These are phyloP conservation scores for Drosophila paulistorum DNA, from an alignment of 1,140 invertebrate species.

Conservation along the genomic window DNA sequence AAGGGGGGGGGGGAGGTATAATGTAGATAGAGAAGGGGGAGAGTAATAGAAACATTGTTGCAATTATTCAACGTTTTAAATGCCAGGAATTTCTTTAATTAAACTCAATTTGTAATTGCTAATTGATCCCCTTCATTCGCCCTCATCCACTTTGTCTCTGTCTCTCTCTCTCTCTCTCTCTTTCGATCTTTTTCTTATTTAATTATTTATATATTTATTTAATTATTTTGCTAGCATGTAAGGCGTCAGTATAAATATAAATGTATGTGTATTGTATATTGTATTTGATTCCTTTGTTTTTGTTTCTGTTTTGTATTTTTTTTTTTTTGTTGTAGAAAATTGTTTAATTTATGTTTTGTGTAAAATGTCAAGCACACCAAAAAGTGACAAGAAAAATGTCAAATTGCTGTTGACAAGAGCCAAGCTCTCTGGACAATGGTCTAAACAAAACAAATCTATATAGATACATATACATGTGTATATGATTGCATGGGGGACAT, in stretches of 20 bases:
- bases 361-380: conserved; percentile 69
- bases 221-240: conserved; percentile 49
- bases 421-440: conserved; percentile 55
- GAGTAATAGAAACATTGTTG: neutral
- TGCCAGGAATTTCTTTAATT: conserved; percentile 69
- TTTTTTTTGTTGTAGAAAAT: conserved; percentile 30
- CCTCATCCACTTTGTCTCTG: neutral
- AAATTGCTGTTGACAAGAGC: conserved; percentile 69
- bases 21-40: neutral
- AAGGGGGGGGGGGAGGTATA: conserved; percentile 5
- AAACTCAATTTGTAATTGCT: conserved; percentile 61
- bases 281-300: conserved; percentile 3
- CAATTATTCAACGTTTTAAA: conserved; percentile 26
- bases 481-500: conserved; percentile 45
- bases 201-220: conserved; percentile 40
- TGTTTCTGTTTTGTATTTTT: conserved; percentile 6
- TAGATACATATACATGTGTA: conserved; percentile 12
- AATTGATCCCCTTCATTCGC: conserved; percentile 37
- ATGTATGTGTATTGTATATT: neutral
- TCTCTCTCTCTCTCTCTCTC: neutral
- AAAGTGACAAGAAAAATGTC: conserved; percentile 75
- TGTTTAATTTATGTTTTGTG: conserved; percentile 78
- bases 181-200: neutral
- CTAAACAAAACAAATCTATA: neutral
- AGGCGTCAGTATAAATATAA: conserved; percentile 31